phyloP scores from a whole-genome alignment of 2,888 invertebrate species.

The Gandaritis pyraliata region DNA sequence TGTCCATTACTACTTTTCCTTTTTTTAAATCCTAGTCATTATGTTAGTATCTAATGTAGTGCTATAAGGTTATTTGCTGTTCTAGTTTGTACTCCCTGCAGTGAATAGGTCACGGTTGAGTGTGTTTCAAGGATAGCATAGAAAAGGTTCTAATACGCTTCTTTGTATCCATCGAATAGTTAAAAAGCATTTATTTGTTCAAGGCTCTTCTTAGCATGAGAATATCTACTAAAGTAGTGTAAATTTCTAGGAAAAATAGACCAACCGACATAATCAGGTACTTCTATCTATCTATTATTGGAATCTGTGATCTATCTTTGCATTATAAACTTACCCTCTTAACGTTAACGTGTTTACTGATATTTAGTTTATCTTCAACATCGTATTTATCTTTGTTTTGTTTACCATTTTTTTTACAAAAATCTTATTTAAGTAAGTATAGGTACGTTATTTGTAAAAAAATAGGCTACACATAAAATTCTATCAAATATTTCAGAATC shows the following conservation, averaged over 20 bases:
- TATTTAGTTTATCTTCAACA: too few relatives aligned
- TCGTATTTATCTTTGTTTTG: too few relatives aligned
- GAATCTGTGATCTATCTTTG: too few relatives aligned
- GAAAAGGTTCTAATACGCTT: conserved; percentile 13
- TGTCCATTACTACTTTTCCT: too few relatives aligned
- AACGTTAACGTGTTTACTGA: too few relatives aligned
- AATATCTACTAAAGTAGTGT: background rate
- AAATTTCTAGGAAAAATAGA: background rate
- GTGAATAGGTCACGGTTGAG: conserved; percentile 25
- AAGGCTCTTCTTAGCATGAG: conserved; percentile 5
- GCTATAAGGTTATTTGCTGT: conserved; percentile 3
- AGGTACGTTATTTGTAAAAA: too few relatives aligned
- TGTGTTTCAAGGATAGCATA: conserved; percentile 25
- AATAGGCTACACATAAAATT: too few relatives aligned
- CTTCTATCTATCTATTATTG: too few relatives aligned
- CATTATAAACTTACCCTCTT: too few relatives aligned
- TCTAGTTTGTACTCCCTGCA: conserved; percentile 21
- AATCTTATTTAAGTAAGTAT: too few relatives aligned
- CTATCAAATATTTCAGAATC: conserved; percentile 5
- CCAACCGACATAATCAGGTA: background rate
- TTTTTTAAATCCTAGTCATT: background rate
- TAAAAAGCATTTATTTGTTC: conserved; percentile 10
- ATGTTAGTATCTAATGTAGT: background rate
- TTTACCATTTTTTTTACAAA: too few relatives aligned
- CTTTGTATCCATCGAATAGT: conserved; percentile 20